Evolutionary conservation across 2,113 vertebrate genomes (phyloP), one percentile per base, ranked within the genome.

Genomic region (Columbina picui): DNA sequence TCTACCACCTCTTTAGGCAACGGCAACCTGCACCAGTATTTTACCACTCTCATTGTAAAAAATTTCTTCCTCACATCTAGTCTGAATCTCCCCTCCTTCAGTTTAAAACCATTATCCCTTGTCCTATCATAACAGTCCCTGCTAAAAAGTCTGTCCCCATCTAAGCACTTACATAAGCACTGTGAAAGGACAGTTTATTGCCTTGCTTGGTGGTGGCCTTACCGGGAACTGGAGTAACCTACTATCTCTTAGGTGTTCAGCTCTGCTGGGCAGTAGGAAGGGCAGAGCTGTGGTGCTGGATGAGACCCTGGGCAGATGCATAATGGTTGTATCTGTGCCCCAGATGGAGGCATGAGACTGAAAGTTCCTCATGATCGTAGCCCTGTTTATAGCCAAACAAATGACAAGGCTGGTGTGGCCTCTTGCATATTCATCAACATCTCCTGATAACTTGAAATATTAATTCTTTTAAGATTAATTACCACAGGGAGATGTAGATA

Each of bases 391-490:
- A 91, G 45, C 25, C 34, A 73, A 74, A 61, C 30, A 85, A 87
- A 82, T 71, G 30, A 65, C 20, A 82, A 64, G 9, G 29, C 39
- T 2, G 5, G 6, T 36, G 56, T 78, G 60, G 73, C 26, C 49
- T 79, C 68, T 78, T 92, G 36, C 47, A 47, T 91, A 76, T 87
- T 95, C 36, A 76, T 94, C 57, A 76, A 71, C 64, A 23, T 53
- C 26, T 93, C 36, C 53, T 82, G 50, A n/a, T 87, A 57, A 69
- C 20, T 57, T 93, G 67, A 93, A 93, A 85, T 76, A 82, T 73
- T 94, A 11, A 52, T 69, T 49, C 22, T 85, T 83, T 61, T 87
- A 91, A 64, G 78, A 91, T 87, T 87, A 93, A 68, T 87, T 93
- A 25, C 63, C 30, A 47, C 30, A 50, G 61, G 55, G 78, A 87